Conservation (phyloP, 2,797 vertebrate species). For the Leuciscus waleckii region DNA sequence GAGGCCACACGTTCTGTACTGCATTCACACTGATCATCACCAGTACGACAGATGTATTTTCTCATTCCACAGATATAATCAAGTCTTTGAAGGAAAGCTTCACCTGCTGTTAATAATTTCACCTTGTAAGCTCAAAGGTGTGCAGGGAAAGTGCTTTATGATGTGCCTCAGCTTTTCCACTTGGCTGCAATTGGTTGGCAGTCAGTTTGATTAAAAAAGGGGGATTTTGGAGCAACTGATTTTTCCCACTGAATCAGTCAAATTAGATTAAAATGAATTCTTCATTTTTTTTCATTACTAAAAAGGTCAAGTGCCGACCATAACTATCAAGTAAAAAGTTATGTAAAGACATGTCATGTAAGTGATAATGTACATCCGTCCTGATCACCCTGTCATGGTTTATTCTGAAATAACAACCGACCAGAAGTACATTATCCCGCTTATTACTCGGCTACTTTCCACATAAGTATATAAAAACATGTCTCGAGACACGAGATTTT, state of each 20-base stretch:
- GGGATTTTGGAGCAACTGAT: not conserved
- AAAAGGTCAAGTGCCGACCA: not conserved
- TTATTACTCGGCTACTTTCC: too few relatives aligned
- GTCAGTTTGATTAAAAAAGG: not conserved
- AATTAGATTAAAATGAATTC: not conserved
- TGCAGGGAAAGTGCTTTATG: not conserved
- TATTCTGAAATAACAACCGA: too few relatives aligned
- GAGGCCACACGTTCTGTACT: constrained; percentile 3
- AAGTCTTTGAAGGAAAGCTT: not conserved
- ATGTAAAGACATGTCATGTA: not conserved
- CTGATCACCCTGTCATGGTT: too few relatives aligned
- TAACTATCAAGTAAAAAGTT: not conserved
- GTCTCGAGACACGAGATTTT: too few relatives aligned
- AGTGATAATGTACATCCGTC: too few relatives aligned
- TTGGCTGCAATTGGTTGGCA: not conserved
- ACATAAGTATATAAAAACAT: too few relatives aligned
- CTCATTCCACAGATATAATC: not conserved
- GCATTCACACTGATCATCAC: not conserved
- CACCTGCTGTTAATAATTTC: not conserved
- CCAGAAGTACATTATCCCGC: too few relatives aligned
- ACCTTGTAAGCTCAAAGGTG: not conserved
- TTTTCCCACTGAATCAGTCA: not conserved
- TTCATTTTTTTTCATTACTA: not conserved
- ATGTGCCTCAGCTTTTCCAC: not conserved
- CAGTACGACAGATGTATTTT: not conserved